A percentile compares a stretch with the other conserved stretches of the same genome.
Evolutionary conservation across 1,140 invertebrate species (phyloP).

Genomic region (Halotydeus destructor): DNA sequence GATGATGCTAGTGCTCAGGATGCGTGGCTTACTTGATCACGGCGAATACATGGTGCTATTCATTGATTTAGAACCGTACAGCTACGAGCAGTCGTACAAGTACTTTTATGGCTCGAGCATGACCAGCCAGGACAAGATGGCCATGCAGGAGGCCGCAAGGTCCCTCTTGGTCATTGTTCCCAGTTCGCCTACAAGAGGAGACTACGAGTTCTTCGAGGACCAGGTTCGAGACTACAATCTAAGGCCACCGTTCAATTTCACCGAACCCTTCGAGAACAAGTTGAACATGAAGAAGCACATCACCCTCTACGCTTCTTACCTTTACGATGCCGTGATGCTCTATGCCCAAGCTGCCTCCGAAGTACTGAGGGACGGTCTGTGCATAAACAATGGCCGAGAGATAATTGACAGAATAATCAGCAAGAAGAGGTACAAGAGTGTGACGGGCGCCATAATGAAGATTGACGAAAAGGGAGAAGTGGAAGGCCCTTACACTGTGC

Average conservation of each 20-base stretch:
- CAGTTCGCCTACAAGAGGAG: constrained; percentile 45
- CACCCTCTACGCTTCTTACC: constrained; percentile 77
- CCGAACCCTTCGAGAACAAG: constrained; percentile 21
- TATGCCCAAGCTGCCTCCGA: constrained; percentile 57
- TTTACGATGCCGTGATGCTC: constrained; percentile 82
- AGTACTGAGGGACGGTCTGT: constrained; percentile 30
- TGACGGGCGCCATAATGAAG: constrained; percentile 70
- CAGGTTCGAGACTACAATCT: constrained; percentile 51
- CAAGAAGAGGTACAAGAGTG: constrained; percentile 28
- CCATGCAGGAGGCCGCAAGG: constrained; percentile 35
- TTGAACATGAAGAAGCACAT: constrained; percentile 32
- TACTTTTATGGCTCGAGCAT: constrained; percentile 50
- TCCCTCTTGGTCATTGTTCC: constrained; percentile 65
- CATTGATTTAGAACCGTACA: constrained; percentile 60
- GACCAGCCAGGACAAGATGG: too few relatives aligned
- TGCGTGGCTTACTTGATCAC: constrained; percentile 56
- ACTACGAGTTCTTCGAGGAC: constrained; percentile 45
- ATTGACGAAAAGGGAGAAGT: constrained; percentile 82
- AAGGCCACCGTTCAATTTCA: constrained; percentile 50
- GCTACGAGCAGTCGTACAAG: constrained; percentile 45
- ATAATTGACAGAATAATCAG: constrained; percentile 24
- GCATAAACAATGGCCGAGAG: constrained; percentile 23
- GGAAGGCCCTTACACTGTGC: constrained; percentile 84
- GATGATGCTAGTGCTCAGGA: constrained; percentile 74
- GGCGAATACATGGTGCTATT: constrained; percentile 89